Percentiles rank a stretch among this genome's conserved stretches.
These are phyloP conservation scores for Drosophila setifemur DNA, from an alignment of 1,140 invertebrate genomes.

Conservation along the genomic window DNA sequence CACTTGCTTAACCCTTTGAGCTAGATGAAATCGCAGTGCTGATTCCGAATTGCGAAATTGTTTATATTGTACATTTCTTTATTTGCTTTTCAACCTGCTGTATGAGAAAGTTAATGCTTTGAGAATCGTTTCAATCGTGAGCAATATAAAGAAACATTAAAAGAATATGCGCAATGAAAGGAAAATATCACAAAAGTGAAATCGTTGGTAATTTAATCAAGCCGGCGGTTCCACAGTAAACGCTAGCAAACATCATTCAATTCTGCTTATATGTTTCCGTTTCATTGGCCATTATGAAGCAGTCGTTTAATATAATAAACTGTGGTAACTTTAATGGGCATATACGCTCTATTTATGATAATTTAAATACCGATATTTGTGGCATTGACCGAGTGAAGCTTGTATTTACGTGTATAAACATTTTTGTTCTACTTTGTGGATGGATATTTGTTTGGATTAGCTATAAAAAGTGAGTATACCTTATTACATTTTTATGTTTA, in stretches of 20 bases:
- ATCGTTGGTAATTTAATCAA: conserved; percentile 5
- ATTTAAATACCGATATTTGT: conserved; percentile 63
- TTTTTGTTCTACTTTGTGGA: conserved; percentile 31
- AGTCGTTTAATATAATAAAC: conserved; percentile 54
- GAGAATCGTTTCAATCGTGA: conserved; percentile 14
- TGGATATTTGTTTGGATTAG: conserved; percentile 50
- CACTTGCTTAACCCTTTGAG: conserved; percentile 9
- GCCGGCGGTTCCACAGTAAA: conserved; percentile 6
- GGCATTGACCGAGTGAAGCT: conserved; percentile 54
- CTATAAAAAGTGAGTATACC: conserved; percentile 56
- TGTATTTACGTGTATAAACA: conserved; percentile 43
- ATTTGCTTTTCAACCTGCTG: conserved; percentile 37
- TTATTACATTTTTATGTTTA: not conserved
- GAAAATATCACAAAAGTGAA: conserved; percentile 24
- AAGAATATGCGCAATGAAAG: conserved; percentile 27
- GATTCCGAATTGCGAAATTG: conserved; percentile 70
- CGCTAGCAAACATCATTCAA: conserved; percentile 13
- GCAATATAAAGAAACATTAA: not conserved
- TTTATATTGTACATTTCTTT: conserved; percentile 61
- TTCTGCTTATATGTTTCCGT: conserved; percentile 9
- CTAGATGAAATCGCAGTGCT: conserved; percentile 9
- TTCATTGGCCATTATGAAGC: conserved; percentile 48
- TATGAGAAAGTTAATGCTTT: conserved; percentile 33
- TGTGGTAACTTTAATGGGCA: conserved; percentile 51
- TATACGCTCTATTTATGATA: conserved; percentile 50